Conservation (phyloP, 2,113 vertebrate species). For the Notarius lentiginosus region DNA sequence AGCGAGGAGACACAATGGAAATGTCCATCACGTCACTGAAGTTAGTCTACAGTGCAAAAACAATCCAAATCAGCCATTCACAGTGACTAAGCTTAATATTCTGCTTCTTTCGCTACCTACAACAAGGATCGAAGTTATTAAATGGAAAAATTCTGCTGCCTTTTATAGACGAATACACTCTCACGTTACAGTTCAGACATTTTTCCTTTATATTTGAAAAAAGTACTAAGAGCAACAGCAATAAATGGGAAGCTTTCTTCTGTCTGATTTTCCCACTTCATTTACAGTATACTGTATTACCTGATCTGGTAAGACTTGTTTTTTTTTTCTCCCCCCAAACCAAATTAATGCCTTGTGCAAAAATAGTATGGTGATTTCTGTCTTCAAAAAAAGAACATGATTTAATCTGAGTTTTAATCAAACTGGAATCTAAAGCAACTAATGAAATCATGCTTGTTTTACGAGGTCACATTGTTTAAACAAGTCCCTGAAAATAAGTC, state of each 20-base stretch:
- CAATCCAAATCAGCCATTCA: neutral
- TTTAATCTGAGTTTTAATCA: conserved; percentile 8
- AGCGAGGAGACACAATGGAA: conserved; percentile 24
- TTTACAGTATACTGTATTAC: neutral
- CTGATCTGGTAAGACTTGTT: neutral
- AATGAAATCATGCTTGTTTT: conserved; percentile 12
- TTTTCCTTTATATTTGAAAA: neutral
- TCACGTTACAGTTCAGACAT: neutral
- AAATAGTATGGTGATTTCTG: neutral
- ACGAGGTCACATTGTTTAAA: neutral
- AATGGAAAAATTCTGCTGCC: neutral
- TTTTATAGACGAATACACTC: neutral
- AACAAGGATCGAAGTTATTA: neutral
- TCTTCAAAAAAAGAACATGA: neutral
- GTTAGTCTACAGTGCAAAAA: conserved; percentile 13
- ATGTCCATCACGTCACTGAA: conserved; percentile 16
- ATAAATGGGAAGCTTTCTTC: neutral
- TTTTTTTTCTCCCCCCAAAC: neutral
- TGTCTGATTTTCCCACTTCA: neutral
- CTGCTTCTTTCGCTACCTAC: neutral
- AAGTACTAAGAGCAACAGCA: neutral
- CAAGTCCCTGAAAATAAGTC: conserved; percentile 2
- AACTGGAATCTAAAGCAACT: conserved; percentile 1
- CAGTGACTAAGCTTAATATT: neutral
- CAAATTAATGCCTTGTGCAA: neutral